Percentiles rank a stretch among this genome's conserved stretches.
Conservation (phyloP, 1,140 invertebrate genomes). For the Lepeophtheirus salmonis region DNA sequence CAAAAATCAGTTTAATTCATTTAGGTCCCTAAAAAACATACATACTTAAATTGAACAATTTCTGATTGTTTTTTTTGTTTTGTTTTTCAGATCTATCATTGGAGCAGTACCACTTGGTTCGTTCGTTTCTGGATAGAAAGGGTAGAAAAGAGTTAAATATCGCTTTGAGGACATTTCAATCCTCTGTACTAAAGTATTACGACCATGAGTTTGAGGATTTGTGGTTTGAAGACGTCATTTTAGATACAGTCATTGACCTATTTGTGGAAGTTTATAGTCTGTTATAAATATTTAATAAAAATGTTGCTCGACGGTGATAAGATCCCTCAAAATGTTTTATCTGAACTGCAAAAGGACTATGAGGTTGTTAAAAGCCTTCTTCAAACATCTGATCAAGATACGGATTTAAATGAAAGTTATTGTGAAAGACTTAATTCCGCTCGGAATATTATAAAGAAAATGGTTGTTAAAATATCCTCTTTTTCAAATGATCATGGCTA, state of each 20-base stretch:
- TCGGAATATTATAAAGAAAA: neutral
- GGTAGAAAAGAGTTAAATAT: neutral
- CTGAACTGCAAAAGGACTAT: too few species aligned
- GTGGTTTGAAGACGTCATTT: neutral
- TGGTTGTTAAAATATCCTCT: neutral
- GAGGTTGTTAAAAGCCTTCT: neutral
- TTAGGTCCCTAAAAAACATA: too few species aligned
- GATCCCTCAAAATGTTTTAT: too few species aligned
- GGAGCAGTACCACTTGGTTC: neutral
- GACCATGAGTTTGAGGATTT: neutral
- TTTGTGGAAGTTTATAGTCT: too few species aligned
- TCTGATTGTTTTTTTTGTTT: too few species aligned
- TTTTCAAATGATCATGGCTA: neutral
- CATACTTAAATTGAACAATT: too few species aligned
- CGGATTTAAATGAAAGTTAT: too few species aligned
- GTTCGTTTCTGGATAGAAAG: neutral
- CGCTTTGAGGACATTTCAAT: neutral
- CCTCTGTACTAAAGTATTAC: neutral
- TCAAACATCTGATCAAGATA: too few species aligned
- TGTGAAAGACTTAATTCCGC: neutral
- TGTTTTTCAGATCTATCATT: neutral
- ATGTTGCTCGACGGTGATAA: too few species aligned
- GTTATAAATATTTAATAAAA: too few species aligned
- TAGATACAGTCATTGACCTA: neutral
- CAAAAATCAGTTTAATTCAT: too few species aligned